These are phyloP conservation scores for Synodontis membranacea DNA, from an alignment of 2,113 vertebrate genomes.

Conservation along the genomic window DNA sequence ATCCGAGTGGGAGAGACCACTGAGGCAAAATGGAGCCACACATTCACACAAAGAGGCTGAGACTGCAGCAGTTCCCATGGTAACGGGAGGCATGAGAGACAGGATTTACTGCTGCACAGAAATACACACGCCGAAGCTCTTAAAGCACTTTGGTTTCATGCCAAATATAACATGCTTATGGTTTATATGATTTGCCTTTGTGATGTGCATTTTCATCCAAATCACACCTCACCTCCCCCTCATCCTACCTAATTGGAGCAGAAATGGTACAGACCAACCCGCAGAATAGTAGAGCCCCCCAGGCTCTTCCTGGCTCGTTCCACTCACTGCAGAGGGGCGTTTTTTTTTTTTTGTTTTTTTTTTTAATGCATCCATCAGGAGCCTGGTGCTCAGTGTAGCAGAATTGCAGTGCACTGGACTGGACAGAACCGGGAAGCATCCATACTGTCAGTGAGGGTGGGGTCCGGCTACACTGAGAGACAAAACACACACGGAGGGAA, in stretches of 20 bases:
- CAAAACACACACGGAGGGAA: constrained; percentile 65
- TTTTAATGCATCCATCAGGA: constrained; percentile 61
- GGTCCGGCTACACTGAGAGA: constrained; percentile 71
- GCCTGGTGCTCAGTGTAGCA: constrained; percentile 69
- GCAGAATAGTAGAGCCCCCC: constrained; percentile 52
- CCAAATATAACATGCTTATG: constrained; percentile 13
- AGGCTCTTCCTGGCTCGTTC: constrained; percentile 68
- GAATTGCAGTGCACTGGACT: constrained; percentile 74
- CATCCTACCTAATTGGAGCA: constrained; percentile 36
- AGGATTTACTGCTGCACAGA: constrained; percentile 49
- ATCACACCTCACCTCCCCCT: constrained; percentile 33
- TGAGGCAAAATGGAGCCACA: constrained; percentile 54
- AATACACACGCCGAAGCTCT: not conserved
- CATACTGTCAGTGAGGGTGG: constrained; percentile 76
- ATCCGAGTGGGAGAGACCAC: constrained; percentile 57
- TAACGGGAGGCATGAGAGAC: constrained; percentile 67
- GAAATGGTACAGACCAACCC: constrained; percentile 67
- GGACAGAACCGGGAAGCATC: constrained; percentile 71
- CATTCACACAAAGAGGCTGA: constrained; percentile 53
- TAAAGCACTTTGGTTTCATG: not conserved
- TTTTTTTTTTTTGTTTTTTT: no score
- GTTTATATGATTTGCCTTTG: not conserved
- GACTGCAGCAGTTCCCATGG: constrained; percentile 79
- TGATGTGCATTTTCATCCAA: not conserved
- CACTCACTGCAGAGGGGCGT: constrained; percentile 65